Conservation (phyloP, 2,113 vertebrate genomes). For the Silurus meridionalis region DNA sequence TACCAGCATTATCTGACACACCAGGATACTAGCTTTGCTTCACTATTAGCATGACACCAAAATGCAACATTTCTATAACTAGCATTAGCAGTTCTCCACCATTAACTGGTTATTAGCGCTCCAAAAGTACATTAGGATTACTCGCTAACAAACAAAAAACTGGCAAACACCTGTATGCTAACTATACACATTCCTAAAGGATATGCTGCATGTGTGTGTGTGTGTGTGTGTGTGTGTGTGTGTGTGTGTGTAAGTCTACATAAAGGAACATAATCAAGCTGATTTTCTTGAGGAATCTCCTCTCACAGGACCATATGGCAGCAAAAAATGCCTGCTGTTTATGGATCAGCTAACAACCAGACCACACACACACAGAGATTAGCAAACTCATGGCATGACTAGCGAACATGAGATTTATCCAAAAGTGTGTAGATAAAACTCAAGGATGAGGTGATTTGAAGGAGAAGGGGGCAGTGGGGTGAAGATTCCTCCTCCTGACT, state of each 20-base stretch:
- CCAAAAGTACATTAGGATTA: background rate
- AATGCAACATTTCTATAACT: background rate
- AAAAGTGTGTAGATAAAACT: background rate
- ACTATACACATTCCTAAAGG: background rate
- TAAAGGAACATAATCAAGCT: background rate
- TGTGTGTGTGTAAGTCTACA: background rate
- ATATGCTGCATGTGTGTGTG: no score
- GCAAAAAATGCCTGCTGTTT: constrained; percentile 36
- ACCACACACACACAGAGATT: background rate
- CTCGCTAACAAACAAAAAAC: background rate
- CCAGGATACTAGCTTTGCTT: background rate
- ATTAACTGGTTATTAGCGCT: background rate
- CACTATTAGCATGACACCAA: background rate
- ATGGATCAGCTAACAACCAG: constrained; percentile 33
- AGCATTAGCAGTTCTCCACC: background rate
- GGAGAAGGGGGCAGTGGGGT: background rate
- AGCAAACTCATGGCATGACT: background rate
- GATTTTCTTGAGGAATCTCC: constrained; percentile 26
- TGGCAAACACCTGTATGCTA: background rate
- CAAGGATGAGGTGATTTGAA: background rate
- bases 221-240: background rate
- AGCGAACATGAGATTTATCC: background rate
- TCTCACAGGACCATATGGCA: constrained; percentile 39
- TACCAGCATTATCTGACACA: background rate
- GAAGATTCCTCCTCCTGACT: constrained; percentile 38